Evolutionary conservation across 2,888 invertebrate species (phyloP).

Genomic region (Eristalinus sepulchralis): DNA sequence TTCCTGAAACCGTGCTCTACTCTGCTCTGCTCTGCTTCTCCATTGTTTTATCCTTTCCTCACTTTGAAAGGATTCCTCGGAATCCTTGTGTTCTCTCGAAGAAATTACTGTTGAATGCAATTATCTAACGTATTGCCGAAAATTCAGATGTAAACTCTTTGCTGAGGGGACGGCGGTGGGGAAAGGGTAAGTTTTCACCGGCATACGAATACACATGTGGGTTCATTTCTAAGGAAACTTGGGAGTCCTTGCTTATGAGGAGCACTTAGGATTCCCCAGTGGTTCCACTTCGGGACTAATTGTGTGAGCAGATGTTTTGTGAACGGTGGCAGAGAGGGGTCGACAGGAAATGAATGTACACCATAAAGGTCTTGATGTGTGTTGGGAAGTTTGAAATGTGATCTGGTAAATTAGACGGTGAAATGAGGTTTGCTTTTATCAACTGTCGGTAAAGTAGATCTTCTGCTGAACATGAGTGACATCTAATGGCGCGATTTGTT

Average conservation of each 20-base stretch:
- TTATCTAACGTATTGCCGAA: not conserved
- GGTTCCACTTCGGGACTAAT: not conserved
- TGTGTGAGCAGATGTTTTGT: not conserved
- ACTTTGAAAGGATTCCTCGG: not conserved
- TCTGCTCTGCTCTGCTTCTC: not conserved
- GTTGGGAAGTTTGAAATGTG: too few relatives aligned
- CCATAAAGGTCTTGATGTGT: too few relatives aligned
- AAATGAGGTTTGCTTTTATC: too few relatives aligned
- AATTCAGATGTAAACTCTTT: slow-evolving; percentile 1
- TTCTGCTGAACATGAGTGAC: too few relatives aligned
- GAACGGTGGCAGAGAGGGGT: not conserved
- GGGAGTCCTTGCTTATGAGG: not conserved
- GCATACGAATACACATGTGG: too few relatives aligned
- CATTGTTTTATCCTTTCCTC: not conserved
- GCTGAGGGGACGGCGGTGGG: too few relatives aligned
- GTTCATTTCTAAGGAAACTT: not conserved
- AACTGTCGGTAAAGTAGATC: too few relatives aligned
- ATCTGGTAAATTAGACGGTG: too few relatives aligned
- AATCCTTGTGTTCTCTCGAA: not conserved
- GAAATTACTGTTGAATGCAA: not conserved
- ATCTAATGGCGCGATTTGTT: too few relatives aligned
- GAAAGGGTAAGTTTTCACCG: too few relatives aligned
- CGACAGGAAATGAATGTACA: not conserved
- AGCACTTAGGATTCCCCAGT: not conserved
- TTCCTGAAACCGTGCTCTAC: not conserved